These are phyloP conservation scores for Drosophila subquinaria DNA, from an alignment of 2,888 invertebrate genomes.

Conservation along the genomic window DNA sequence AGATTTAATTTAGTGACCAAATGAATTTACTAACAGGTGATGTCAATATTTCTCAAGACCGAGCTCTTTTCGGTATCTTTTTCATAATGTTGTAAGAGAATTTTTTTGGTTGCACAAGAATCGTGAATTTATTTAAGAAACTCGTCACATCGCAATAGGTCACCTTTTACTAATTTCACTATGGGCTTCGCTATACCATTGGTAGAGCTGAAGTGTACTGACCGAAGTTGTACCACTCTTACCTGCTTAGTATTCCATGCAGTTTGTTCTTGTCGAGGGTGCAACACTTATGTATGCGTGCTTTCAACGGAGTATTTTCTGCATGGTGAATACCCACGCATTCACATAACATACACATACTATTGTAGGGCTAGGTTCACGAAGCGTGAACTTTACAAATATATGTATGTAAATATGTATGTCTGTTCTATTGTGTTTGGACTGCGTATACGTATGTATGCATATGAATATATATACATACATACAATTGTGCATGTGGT, in stretches of 20 bases:
- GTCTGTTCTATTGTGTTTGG: slow-evolving; percentile 6
- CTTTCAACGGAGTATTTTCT: slow-evolving; percentile 1
- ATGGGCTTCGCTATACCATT: no score
- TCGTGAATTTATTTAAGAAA: neutral
- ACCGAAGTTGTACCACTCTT: neutral
- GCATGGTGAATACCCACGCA: slow-evolving; percentile 4
- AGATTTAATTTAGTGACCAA: neutral
- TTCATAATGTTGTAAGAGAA: neutral
- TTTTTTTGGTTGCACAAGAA: neutral
- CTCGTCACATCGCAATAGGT: neutral
- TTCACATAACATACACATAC: neutral
- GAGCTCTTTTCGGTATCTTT: neutral
- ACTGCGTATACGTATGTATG: neutral
- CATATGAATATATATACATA: neutral
- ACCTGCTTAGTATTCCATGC: slow-evolving; percentile 9
- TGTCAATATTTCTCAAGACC: neutral
- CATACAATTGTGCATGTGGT: neutral
- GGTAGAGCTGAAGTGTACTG: neutral
- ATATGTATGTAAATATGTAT: slow-evolving; percentile 11
- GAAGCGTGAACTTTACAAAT: slow-evolving; percentile 51
- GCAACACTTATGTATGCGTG: slow-evolving; percentile 2
- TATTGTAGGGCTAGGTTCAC: slow-evolving; percentile 23
- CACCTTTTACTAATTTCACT: neutral
- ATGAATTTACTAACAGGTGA: no score
- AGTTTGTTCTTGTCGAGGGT: neutral